Base-by-base conservation (phyloP, 2,888 invertebrate species). In the Cerceris rybyensis region DNA sequence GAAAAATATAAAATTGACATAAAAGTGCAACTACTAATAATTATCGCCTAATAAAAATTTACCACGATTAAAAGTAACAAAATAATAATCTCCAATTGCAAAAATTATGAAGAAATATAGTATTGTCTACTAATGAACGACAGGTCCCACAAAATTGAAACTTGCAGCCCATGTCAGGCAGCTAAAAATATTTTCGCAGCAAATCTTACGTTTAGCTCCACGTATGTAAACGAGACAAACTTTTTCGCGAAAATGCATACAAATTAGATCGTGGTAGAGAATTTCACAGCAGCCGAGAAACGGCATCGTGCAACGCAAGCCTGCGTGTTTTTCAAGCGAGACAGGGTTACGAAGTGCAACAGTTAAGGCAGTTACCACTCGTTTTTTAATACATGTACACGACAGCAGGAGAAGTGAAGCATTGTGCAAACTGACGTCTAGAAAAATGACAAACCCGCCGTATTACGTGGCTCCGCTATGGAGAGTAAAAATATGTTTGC, bases 261-360 rank as follows among this genome's bases (percentile, higher is more conserved):
- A 76, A 78, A 78, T 78, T 76, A 71, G 65, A 77, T 65, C 68
- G 76, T 73, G 54, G 14, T 49, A 67, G 67, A 68, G 68, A 72
- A 42, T 73, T 55, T 73, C 16, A 49, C 59, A 2, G 13, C 41
- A 42, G 17, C 67, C 52, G 63, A 63, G 63, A 50, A 63, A 64
- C 42, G 49, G 14, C 59, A 16, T n/a, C 13, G 9, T 0, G 52
- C 42, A 55, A 42, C 7, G 28, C 5, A 6, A 11, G 41, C 11
- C 55, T 57, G 67, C 43, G 17, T 61, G 66, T 69, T 75, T 61
- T 70, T 57, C 61, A 75, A 66, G 41, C 55, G n/a, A 43, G 9
- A 43, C 59, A 39, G 65, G 57, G 41, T 49, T 49, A 50, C 54
- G 16, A 58, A 66, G 65, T 63, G 50, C 70, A 70, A 61, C 69